Conservation (phyloP, 2,888 invertebrate species). For the Lasioglossum villosulum region DNA sequence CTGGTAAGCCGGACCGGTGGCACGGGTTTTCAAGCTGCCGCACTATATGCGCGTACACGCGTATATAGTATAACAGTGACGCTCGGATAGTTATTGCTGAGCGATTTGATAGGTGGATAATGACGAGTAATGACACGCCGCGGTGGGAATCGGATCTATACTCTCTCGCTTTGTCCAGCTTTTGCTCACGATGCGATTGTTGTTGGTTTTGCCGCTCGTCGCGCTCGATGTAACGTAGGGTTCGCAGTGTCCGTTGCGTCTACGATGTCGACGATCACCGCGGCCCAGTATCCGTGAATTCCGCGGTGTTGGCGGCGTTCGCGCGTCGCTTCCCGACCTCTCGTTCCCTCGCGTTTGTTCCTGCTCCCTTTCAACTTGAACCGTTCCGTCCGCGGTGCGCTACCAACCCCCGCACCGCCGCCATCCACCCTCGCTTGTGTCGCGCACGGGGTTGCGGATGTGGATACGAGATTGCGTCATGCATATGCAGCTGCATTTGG, state of each 20-base stretch:
- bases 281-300: neutral
- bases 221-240: conserved; percentile 33
- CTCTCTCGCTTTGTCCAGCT: conserved; percentile 28
- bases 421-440: conserved; percentile 34
- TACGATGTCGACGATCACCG: conserved; percentile 1
- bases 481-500: conserved; percentile 83
- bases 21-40: conserved; percentile 5
- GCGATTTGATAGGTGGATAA: conserved; percentile 83
- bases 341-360: conserved; percentile 29
- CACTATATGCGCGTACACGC: conserved; percentile 25
- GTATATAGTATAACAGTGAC: conserved; percentile 54
- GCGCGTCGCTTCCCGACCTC: conserved; percentile 31
- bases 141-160: conserved; percentile 73
- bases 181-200: conserved; percentile 13
- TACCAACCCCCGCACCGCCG: conserved; percentile 14
- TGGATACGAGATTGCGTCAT: conserved; percentile 83
- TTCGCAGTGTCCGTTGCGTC: neutral
- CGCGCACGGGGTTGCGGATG: conserved; percentile 68
- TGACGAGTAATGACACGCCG: conserved; percentile 83
- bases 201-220: conserved; percentile 8
- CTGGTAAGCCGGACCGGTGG: conserved; percentile 69
- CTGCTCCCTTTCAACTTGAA: conserved; percentile 31
- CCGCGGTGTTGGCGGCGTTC: conserved; percentile 8
- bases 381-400: conserved; percentile 27
- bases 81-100: conserved; percentile 81